Evolutionary conservation across 64 coral and sea anemone genomes (phyloP), one percentile per base, ranked within the genome.

Genomic region (Actinia equina): DNA sequence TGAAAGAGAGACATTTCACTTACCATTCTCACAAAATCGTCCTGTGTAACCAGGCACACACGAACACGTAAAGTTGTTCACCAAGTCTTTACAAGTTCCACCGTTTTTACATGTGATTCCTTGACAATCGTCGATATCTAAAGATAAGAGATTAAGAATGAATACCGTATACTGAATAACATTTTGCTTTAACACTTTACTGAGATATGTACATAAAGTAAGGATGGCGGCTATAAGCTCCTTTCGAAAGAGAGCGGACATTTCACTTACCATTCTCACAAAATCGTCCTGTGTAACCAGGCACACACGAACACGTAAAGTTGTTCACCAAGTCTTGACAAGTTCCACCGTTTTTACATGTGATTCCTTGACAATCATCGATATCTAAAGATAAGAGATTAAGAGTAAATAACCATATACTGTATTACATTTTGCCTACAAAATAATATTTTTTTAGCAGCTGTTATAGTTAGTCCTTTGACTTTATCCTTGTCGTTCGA

Each of bases 321-420:
- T 88, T 59, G 19, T 49, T 49, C 46, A 49, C 46, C 46, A 49
- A 49, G 46, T 49, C 46, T 49, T 63, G 20, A 81, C 87, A 88
- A 4, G 52, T 80, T 3, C 76, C 87, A 5, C 87, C 87, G 22
- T 88, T 88, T 62, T 81, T 9, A 20, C 87, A 88, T 1, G 77
- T 80, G 52, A 46, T 30, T 62, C 79, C 61, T 18, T 46, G 5
- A 22, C 87, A 88, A 7, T 88, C 17, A 63, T 88, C 46, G 46
- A 49, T 49, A 49, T 49, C 46, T 49, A 2, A 4, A 69, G 20
- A 7, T 7, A 49, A 8, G 46, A 49, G 3, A 49, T 4, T 49
- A 49, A 49, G 46, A 49, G 3, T 49, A 2, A 49, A 49, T 49
- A 49, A 49, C 46, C 30, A 37, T 37, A 37, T 37, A 37, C 0